These are phyloP conservation scores for Malurus splendens DNA, from an alignment of 2,797 vertebrate species.

Conservation along the genomic window DNA sequence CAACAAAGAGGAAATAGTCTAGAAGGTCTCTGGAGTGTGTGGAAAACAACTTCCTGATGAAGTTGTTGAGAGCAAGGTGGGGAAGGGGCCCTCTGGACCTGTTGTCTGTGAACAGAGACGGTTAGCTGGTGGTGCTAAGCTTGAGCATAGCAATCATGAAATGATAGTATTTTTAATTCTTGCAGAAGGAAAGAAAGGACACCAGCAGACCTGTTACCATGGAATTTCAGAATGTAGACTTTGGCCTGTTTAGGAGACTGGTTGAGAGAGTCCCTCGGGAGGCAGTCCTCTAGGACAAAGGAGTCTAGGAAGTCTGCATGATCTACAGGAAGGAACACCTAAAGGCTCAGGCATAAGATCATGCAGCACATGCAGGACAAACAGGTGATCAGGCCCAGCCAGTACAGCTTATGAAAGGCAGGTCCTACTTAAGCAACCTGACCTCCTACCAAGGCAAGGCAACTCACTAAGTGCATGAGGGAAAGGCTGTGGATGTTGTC, in stretches of 20 bases:
- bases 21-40: not conserved
- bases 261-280: not conserved
- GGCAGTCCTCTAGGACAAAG: not conserved
- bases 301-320: not conserved
- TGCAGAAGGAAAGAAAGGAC: not conserved
- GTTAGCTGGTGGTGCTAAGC: not conserved
- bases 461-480: not conserved
- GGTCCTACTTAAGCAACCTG: not conserved
- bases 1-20: not conserved
- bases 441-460: not conserved
- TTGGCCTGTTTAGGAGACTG: not conserved
- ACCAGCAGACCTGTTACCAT: not conserved
- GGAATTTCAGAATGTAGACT: not conserved
- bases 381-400: not conserved
- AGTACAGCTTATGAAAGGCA: not conserved
- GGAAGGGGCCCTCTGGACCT: not conserved
- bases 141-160: not conserved
- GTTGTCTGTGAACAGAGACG: not conserved
- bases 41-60: not conserved
- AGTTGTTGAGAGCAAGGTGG: not conserved
- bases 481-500: not conserved
- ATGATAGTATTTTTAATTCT: not conserved
- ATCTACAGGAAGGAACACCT: not conserved
- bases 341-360: not conserved
- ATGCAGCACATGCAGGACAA: rapidly evolving